A percentile compares a stretch with the other conserved stretches of the same genome.
Evolutionary conservation across 2,888 invertebrate species (phyloP).

Genomic region (Drosophila helvetica): DNA sequence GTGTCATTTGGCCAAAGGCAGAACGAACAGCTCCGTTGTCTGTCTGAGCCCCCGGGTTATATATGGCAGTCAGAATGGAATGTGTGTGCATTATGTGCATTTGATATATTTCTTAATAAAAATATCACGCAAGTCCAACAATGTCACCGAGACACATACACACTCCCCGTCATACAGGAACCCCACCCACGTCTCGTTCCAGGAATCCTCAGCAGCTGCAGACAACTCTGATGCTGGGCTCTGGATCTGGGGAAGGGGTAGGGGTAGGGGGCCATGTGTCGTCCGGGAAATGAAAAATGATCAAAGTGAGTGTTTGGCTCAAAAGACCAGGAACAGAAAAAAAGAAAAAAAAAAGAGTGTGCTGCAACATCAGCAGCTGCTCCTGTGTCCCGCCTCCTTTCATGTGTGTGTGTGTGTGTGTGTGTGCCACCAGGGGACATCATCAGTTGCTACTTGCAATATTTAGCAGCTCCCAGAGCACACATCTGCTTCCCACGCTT

Average conservation of each 20-base stretch:
- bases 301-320: conserved; percentile 78
- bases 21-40: neutral
- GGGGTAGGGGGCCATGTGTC: too few relatives aligned
- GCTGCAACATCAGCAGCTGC: conserved; percentile 52
- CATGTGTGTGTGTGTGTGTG: conserved; percentile 32
- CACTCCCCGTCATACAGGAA: neutral
- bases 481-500: conserved; percentile 36
- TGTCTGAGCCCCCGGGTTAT: conserved; percentile 32
- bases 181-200: conserved; percentile 3
- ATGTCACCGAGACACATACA: conserved; percentile 26
- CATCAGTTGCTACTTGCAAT: conserved; percentile 71
- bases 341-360: conserved; percentile 34
- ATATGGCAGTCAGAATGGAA: conserved; percentile 23
- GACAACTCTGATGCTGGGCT: conserved; percentile 6
- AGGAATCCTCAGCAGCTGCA: conserved; percentile 19
- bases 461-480: conserved; percentile 60
- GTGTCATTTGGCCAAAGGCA: conserved; percentile 42
- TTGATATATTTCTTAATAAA: conserved; percentile 78
- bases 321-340: conserved; percentile 24
- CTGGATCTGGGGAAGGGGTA: conserved; percentile 7
- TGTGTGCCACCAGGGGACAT: conserved; percentile 59
- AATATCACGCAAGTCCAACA: conserved; percentile 67
- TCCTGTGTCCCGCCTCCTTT: conserved; percentile 24
- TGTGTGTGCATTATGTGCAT: conserved; percentile 71
- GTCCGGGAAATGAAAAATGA: conserved; percentile 73